These are phyloP conservation scores for Gadus macrocephalus DNA, from an alignment of 2,113 vertebrate species.

Conservation along the genomic window DNA sequence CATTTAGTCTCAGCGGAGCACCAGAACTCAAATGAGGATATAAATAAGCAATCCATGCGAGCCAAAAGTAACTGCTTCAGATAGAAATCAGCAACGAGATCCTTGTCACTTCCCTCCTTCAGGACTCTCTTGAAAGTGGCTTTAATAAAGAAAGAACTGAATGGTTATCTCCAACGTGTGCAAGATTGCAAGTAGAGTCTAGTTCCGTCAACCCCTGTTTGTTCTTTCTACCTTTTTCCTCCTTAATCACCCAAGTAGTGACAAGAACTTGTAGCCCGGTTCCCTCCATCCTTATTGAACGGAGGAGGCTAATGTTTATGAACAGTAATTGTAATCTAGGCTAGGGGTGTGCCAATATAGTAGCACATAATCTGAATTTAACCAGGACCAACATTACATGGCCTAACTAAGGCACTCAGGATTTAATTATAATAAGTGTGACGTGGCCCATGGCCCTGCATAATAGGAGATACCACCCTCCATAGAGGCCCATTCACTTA, in stretches of 20 bases:
- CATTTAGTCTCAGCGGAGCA: slow-evolving; percentile 64
- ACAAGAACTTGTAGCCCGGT: too few relatives aligned
- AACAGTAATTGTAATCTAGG: slow-evolving; percentile 9
- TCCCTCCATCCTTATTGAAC: too few relatives aligned
- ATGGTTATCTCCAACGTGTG: not conserved
- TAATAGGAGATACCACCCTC: slow-evolving; percentile 21
- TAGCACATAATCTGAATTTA: slow-evolving; percentile 47
- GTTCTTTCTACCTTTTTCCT: too few relatives aligned
- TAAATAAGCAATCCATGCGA: slow-evolving; percentile 51
- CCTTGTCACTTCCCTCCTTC: slow-evolving; percentile 8
- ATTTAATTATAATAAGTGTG: slow-evolving; percentile 71
- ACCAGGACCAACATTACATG: slow-evolving; percentile 53
- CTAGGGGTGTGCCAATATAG: slow-evolving; percentile 34
- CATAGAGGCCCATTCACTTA: slow-evolving; percentile 41
- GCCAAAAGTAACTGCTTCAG: slow-evolving; percentile 45
- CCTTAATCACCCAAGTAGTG: too few relatives aligned
- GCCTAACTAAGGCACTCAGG: slow-evolving; percentile 71
- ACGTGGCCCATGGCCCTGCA: slow-evolving; percentile 54
- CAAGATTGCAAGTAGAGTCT: slow-evolving; percentile 25
- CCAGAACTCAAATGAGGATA: slow-evolving; percentile 51
- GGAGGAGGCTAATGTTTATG: slow-evolving; percentile 46
- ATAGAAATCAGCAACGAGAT: slow-evolving; percentile 48
- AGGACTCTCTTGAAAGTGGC: not conserved
- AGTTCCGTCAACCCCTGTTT: slow-evolving; percentile 43
- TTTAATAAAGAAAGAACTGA: slow-evolving; percentile 4